Conservation (phyloP, 1,140 invertebrate species). For the Halesus radiatus region DNA sequence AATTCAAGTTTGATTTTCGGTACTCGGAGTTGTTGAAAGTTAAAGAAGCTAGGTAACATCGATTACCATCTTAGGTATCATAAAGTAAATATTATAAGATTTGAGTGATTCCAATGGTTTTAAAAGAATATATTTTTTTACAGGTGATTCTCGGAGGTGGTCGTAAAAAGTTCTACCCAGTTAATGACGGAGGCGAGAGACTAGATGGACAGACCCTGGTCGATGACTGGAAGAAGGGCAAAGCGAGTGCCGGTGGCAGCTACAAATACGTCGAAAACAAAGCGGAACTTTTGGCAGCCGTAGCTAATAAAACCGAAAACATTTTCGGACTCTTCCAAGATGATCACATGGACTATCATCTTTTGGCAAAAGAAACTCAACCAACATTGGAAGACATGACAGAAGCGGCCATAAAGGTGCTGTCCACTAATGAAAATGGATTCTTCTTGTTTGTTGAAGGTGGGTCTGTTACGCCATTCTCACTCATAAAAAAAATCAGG, state of each 20-base stretch:
- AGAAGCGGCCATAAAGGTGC: conserved; percentile 80
- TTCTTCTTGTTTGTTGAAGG: conserved; percentile 81
- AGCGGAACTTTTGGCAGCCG: conserved; percentile 61
- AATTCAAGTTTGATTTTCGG: no score
- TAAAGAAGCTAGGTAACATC: no score
- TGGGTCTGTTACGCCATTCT: conserved; percentile 58
- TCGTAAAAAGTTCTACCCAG: conserved; percentile 62
- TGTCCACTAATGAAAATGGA: conserved; percentile 79
- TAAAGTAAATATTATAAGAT: no score
- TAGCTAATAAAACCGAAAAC: conserved; percentile 60
- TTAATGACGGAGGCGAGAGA: conserved; percentile 69
- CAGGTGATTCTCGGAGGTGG: conserved; percentile 72
- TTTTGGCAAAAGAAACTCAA: conserved; percentile 69
- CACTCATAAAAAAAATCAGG: no score
- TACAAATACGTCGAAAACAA: conserved; percentile 57
- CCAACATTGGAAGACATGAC: conserved; percentile 86
- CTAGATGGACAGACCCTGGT: conserved; percentile 63
- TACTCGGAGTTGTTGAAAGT: no score
- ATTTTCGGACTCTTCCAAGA: conserved; percentile 73
- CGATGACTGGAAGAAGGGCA: conserved; percentile 70
- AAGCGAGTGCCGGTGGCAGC: conserved; percentile 60
- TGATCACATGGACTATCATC: conserved; percentile 71
- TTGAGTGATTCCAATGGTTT: no score
- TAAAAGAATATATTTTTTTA: neutral
- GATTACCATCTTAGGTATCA: no score